Percentiles rank a stretch among this genome's conserved stretches.
Evolutionary conservation across 2,113 vertebrate species (phyloP).

Genomic region (Tachysurus fulvidraco): DNA sequence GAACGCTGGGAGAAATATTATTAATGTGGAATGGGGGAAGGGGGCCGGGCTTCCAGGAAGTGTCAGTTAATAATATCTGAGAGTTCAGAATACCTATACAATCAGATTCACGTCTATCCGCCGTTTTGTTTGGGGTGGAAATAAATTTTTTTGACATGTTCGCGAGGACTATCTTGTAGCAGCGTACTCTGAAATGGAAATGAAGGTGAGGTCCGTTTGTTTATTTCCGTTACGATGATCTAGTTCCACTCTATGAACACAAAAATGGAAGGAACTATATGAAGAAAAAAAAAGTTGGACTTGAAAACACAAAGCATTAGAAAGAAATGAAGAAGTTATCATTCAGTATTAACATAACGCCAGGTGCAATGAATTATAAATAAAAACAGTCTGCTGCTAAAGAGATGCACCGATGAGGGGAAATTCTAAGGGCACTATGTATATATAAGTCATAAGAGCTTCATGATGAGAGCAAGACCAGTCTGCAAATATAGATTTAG

Average conservation of each 20-base stretch:
- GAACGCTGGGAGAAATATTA: not conserved
- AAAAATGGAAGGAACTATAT: constrained; percentile 8
- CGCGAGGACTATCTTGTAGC: not conserved
- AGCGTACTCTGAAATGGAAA: not conserved
- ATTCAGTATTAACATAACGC: constrained; percentile 25
- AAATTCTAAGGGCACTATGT: constrained; percentile 72
- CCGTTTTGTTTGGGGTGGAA: too few relatives aligned
- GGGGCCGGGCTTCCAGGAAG: not conserved
- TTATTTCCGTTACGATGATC: not conserved
- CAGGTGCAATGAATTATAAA: constrained; percentile 63
- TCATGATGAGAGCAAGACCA: constrained; percentile 82
- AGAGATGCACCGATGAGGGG: constrained; percentile 61
- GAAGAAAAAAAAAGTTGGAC: not conserved
- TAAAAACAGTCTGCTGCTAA: constrained; percentile 67
- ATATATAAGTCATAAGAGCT: constrained; percentile 76
- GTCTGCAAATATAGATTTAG: constrained; percentile 90
- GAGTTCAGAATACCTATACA: not conserved
- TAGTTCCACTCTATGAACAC: not conserved
- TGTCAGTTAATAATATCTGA: not conserved
- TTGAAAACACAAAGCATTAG: constrained; percentile 10
- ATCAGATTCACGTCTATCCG: not conserved
- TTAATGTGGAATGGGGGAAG: not conserved
- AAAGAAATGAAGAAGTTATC: constrained; percentile 30
- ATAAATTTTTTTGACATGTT: not conserved
- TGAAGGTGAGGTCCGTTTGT: not conserved